These are phyloP conservation scores for Ornithoptera alexandrae DNA, from an alignment of 2,888 invertebrate genomes.

Conservation along the genomic window DNA sequence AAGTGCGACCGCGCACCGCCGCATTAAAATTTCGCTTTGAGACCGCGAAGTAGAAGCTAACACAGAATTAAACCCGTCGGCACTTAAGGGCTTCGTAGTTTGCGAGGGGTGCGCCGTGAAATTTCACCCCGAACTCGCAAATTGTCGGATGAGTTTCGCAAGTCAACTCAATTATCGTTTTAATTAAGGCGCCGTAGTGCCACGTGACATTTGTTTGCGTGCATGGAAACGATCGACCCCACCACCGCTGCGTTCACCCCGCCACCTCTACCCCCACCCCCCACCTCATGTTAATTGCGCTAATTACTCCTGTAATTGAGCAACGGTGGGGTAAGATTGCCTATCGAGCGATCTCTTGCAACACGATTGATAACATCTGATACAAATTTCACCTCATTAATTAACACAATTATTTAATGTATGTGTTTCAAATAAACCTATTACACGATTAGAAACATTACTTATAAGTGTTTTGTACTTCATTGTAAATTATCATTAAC, in stretches of 20 bases:
- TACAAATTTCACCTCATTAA: constrained; percentile 34
- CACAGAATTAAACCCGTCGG: constrained; percentile 79
- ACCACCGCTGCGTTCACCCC: constrained; percentile 32
- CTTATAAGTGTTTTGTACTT: too few relatives aligned
- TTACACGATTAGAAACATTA: too few relatives aligned
- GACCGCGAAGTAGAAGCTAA: constrained; percentile 78
- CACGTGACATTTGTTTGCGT: constrained; percentile 80
- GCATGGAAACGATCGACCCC: constrained; percentile 69
- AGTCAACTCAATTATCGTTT: constrained; percentile 81
- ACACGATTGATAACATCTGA: constrained; percentile 62
- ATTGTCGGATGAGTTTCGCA: constrained; percentile 78
- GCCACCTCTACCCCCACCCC: constrained; percentile 37
- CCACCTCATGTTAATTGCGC: constrained; percentile 74
- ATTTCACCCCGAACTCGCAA: constrained; percentile 76
- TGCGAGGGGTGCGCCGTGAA: constrained; percentile 71
- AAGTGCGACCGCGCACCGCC: constrained; percentile 64
- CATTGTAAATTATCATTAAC: too few relatives aligned
- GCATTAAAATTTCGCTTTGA: constrained; percentile 73
- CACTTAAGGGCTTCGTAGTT: constrained; percentile 77
- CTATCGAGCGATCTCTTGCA: constrained; percentile 72
- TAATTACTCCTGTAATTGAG: constrained; percentile 80
- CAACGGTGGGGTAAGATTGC: constrained; percentile 74
- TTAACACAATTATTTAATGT: constrained; percentile 1
- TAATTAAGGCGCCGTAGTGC: constrained; percentile 75
- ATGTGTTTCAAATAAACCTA: too few relatives aligned